Evolutionary conservation across 2,797 vertebrate species (phyloP).

Genomic region (Otolemur crassicaudatus): DNA sequence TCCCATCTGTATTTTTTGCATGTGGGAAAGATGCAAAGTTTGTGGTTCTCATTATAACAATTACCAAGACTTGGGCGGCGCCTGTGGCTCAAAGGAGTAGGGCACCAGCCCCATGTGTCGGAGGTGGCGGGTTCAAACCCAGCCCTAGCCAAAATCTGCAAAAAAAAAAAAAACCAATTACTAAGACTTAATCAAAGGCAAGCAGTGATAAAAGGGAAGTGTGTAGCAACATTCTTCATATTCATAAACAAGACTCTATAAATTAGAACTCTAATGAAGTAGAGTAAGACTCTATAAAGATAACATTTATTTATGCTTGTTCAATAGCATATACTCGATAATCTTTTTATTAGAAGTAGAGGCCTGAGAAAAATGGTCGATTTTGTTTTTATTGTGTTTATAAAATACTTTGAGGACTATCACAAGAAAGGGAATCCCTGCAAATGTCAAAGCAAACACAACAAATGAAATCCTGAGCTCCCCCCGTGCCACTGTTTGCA

Average conservation of each 20-base stretch:
- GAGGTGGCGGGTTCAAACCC: no score
- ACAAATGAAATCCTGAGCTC: neutral
- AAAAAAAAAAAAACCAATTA: no score
- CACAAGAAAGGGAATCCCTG: neutral
- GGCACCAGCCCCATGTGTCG: no score
- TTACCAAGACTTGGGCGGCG: neutral
- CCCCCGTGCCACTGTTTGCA: neutral
- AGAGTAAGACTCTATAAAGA: neutral
- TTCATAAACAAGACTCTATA: neutral
- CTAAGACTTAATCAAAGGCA: neutral
- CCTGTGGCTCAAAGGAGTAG: no score
- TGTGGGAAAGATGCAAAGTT: neutral
- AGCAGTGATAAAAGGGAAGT: neutral
- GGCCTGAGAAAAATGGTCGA: conserved; percentile 27
- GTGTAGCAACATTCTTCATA: neutral
- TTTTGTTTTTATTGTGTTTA: conserved; percentile 33
- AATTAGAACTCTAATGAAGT: neutral
- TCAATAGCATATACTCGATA: neutral
- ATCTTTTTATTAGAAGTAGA: conserved; percentile 1
- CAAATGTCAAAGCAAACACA: neutral
- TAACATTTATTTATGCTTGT: conserved; percentile 22
- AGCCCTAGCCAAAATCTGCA: no score
- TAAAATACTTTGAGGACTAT: conserved; percentile 16
- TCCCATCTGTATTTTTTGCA: neutral
- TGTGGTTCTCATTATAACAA: neutral